Evolutionary conservation across 1,140 invertebrate genomes (phyloP), one percentile per base, ranked within the genome.

Genomic region (Drosophila micromelanica): DNA sequence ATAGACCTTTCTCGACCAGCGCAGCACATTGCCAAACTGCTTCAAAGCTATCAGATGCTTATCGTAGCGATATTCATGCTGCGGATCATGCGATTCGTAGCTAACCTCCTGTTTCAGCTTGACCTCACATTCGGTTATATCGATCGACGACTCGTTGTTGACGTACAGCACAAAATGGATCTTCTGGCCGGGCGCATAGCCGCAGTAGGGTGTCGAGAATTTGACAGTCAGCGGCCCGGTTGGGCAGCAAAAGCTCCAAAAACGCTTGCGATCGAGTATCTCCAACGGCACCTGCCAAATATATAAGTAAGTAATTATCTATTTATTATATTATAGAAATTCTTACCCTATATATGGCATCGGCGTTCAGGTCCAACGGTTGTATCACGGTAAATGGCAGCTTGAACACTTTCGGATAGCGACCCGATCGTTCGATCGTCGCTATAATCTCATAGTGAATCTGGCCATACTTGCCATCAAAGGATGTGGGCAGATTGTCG

Each of bases 361-460:
- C 94, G 72, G 93, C 92, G 92, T 96, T 97, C 40, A 97, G 93
- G 92, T 97, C 95, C 57, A 96, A 93, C n/a, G 95, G 94, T 72
- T 95, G 94, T 48, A 96, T 93, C 42, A 97, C 95, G 32, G 95
- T 96, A 89, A 97, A 96, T 23, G 94, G 94, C 82, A 93, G 93
- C 92, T 96, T 96, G 48, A 93, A 93, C 77, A 95, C 95, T 78
- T 96, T 94, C 91, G 96, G 96, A 80, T 95, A 95, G 43, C 95
- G 95, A 94, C 95, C 96, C 43, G 95, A 95, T 51, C 96, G 94
- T 90, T 96, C 96, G 72, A 97, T 92, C 37, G 90, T 90, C 56
- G 91, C 96, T 92, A 96, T 96, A 9, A 96, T 93, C 75, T 94
- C 95, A 82, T 96, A 96, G 42, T 95, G 92, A 64, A 96, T 93